phyloP scores from a whole-genome alignment of 2,113 vertebrate genomes.

The Callipepla californica region DNA sequence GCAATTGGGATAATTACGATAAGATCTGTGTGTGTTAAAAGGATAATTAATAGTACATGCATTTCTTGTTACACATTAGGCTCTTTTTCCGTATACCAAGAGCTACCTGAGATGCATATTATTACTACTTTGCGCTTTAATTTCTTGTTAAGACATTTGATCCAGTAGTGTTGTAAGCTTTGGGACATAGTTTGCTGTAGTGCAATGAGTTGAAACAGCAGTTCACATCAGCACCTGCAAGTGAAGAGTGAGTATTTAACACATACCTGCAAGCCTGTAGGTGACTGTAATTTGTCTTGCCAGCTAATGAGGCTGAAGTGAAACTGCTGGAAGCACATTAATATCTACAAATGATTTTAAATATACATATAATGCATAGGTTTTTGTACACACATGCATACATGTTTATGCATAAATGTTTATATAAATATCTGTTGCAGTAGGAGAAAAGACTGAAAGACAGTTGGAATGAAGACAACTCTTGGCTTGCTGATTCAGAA shows the following conservation, averaged over 20 bases:
- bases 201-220: neutral
- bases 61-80: neutral
- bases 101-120: neutral
- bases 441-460: neutral
- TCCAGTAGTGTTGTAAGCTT: neutral
- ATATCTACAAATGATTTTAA: neutral
- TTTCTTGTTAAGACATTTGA: neutral
- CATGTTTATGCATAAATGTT: neutral
- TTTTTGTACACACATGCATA: neutral
- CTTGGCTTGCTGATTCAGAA: constrained; percentile 15
- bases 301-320: neutral
- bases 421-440: neutral
- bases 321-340: neutral
- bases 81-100: neutral
- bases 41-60: neutral
- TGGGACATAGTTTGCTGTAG: neutral
- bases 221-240: neutral
- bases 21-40: neutral
- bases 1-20: neutral
- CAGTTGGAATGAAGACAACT: neutral
- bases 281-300: neutral
- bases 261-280: neutral
- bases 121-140: neutral
- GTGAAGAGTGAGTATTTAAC: too few relatives aligned
- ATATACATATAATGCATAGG: neutral